Evolutionary conservation across 2,888 invertebrate genomes (phyloP).

Genomic region (Torymus texanus): DNA sequence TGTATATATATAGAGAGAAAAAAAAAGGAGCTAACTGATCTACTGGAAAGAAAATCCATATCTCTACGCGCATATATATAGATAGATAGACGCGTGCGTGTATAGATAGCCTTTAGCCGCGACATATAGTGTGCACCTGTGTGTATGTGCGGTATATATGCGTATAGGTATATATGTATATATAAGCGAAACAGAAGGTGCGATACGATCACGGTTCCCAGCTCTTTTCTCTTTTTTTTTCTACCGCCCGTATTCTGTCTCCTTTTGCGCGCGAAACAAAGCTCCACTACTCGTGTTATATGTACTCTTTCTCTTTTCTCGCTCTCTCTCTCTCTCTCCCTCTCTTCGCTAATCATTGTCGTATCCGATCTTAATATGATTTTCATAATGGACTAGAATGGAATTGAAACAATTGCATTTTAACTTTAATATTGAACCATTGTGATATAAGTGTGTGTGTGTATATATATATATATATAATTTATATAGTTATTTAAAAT

Average conservation of each 20-base stretch:
- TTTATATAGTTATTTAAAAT: no score
- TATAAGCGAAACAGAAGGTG: constrained; percentile 45
- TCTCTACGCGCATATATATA: constrained; percentile 9
- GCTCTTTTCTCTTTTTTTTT: constrained; percentile 16
- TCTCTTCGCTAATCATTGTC: constrained; percentile 50
- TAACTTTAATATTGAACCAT: no score
- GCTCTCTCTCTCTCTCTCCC: constrained; percentile 52
- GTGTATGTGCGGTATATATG: constrained; percentile 5
- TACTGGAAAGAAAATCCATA: constrained; percentile 47
- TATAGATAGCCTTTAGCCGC: neutral
- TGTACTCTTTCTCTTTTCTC: constrained; percentile 51
- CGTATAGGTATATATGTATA: constrained; percentile 9
- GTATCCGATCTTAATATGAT: constrained; percentile 46
- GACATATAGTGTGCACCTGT: neutral
- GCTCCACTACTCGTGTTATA: constrained; percentile 23
- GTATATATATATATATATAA: no score
- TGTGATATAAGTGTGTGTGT: no score
- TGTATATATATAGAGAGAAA: constrained; percentile 37
- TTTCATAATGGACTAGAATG: neutral
- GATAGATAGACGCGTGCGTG: neutral
- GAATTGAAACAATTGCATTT: no score
- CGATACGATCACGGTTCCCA: constrained; percentile 40
- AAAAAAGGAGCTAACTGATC: constrained; percentile 30
- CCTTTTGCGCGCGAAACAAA: constrained; percentile 25
- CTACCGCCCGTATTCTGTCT: constrained; percentile 6